phyloP scores from a whole-genome alignment of 35 echinoderm and acorn worm species.

The Ophiothrix spiculata region DNA sequence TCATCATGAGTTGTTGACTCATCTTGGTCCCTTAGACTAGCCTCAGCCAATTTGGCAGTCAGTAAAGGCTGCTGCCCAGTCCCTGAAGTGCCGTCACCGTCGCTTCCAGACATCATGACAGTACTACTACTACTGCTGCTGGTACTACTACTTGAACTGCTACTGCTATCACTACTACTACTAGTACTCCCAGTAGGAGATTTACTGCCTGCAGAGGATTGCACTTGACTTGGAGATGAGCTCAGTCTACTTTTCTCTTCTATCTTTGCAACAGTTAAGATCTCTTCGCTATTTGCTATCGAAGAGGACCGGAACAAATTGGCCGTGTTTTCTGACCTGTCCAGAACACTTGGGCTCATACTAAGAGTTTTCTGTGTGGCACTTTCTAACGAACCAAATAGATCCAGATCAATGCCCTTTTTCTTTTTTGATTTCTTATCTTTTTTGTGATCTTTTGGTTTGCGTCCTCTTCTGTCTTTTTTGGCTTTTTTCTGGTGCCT shows the following conservation, averaged over 20 bases:
- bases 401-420: slow-evolving; percentile 59
- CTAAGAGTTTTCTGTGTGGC: slow-evolving; percentile 83
- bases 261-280: slow-evolving; percentile 66
- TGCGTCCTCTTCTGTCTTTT: neutral
- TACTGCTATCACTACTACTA: neutral
- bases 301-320: slow-evolving; percentile 65
- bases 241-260: slow-evolving; percentile 54
- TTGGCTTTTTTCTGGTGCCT: slow-evolving; percentile 46
- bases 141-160: neutral
- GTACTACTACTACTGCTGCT: slow-evolving; percentile 2
- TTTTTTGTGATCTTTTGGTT: slow-evolving; percentile 18
- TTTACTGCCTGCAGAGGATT: neutral
- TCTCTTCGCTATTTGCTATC: slow-evolving; percentile 43
- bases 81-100: too few relatives aligned
- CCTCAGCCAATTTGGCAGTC: too few relatives aligned
- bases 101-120: neutral
- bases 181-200: neutral
- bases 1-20: too few relatives aligned
- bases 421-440: slow-evolving; percentile 43
- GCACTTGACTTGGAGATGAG: neutral
- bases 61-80: too few relatives aligned
- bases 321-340: slow-evolving; percentile 67
- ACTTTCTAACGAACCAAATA: slow-evolving; percentile 79
- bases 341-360: slow-evolving; percentile 73
- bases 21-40: too few relatives aligned